Percentiles rank a stretch among this genome's conserved stretches.
These are phyloP conservation scores for Merluccius polli DNA, from an alignment of 2,797 vertebrate genomes.

Conservation along the genomic window DNA sequence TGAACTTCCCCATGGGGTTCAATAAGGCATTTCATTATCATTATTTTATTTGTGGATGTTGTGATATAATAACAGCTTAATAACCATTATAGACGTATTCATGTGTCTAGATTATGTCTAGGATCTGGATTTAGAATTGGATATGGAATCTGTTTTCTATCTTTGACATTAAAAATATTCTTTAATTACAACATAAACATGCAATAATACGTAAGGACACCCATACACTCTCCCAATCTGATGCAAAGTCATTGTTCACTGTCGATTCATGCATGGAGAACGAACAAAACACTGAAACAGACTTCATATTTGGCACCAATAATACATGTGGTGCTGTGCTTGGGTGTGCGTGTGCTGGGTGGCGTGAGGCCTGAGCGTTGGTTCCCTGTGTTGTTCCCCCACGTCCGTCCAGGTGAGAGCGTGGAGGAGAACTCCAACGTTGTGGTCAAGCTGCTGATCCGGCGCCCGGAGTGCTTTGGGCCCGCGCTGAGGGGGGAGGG, in stretches of 20 bases:
- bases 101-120: not conserved
- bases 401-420: constrained; percentile 82
- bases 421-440: constrained; percentile 99
- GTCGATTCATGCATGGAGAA: no score
- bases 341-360: no score
- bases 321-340: no score
- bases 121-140: not conserved
- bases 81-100: not conserved
- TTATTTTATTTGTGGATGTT: not conserved
- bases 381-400: not conserved
- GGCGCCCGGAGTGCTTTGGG: constrained; percentile 94
- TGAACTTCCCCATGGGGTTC: no score
- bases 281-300: no score
- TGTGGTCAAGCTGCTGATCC: constrained; percentile 95
- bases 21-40: no score
- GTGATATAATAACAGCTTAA: not conserved
- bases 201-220: not conserved
- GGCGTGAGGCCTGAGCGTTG: no score
- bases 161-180: no score
- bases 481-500: constrained; percentile 95
- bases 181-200: not conserved
- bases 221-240: not conserved
- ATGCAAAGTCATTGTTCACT: no score
- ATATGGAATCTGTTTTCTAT: not conserved
- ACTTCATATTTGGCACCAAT: no score